Evolutionary conservation across 1,140 invertebrate species (phyloP), one percentile per base, ranked within the genome.

Genomic region (Bursaphelenchus mucronatus): DNA sequence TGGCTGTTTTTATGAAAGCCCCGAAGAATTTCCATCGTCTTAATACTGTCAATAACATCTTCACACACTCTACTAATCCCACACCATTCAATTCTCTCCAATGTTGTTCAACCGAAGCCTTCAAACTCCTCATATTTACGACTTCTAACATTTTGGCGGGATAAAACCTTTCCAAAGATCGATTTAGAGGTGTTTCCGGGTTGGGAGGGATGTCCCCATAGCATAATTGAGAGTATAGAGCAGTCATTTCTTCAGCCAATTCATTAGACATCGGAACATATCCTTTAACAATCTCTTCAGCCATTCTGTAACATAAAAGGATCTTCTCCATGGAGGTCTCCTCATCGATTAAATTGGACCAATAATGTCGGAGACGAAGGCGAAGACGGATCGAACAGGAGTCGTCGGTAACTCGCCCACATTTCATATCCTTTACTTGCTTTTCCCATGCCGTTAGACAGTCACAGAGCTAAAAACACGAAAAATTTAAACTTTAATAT

Each of bases 1-100:
- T 56, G 45, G 74, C 74, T 43, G 47, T 46, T 41, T 69, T 53
- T 21, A 76, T 52, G 59, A 70, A 67, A 21, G 63, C 57, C 13
- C 74, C 74, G 47, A 76, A 76, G 15, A 76, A 56, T 41, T 66
- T 64, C 74, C 74, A 76, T 63, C 71, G 73, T 13, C 69, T 55
- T 3, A 76, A 63, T 41, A 76, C 73, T n/a, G 45, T 39, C 4
- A 75, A 55, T 41, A 76, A 63, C 11, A 77, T 68, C 17, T 75
- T 46, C 17, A 71, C 69, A 51, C 73, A 75, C 54, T 76, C 74
- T 13, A 44, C 49, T n/a, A 71, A 52, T 17, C 30, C 43, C 40
- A 73, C 67, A 44, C 75, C 74, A 8, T 44, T 45, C 17, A 76
- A 43, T 40, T 77, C 50, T 19, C 13, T 57, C 74, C 74, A 76